Base-by-base conservation (phyloP, 2,888 invertebrate species). In the Cosmorhoe ocellata region DNA sequence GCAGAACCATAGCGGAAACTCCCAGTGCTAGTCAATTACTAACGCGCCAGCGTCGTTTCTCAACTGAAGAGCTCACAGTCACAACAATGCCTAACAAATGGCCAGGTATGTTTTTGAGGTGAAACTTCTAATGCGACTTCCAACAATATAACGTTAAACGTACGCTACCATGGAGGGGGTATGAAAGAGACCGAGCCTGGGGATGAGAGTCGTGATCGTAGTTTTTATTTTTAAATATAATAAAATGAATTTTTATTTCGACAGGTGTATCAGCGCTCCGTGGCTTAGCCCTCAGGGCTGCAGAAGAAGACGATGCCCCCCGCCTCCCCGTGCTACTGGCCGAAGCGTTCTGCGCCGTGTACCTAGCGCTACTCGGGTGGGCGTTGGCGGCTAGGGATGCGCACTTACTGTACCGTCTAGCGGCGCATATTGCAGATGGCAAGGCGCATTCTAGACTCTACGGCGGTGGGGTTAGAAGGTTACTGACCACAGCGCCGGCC, bases 341-440 rank as follows among this genome's bases (percentile, higher is more conserved):
- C 46, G 99, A 99, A 82, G 94, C 98, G 0, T 98, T 98, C 81
- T 94, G 98, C 12, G 96, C 98, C 0, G 97, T 99, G 4, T 99
- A 96, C 80, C 93, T 98, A 79, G 97, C 98, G 24, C 88, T 99
- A 33, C 92, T 99, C 56, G 95, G 98, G 53, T 98, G 99, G 86
- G 98, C 98, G 1, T 79, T 99, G 42, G 95, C 97, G 11, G 97
- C 97, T 2, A 96, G 98, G 68, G 99, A 99, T 85, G 96, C 98
- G 55, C 96, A 98, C 55, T 94, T 99, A 66, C 90, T 99, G 53
- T 97, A 95, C 78, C 92, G 98, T 10, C 92, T 99, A 7, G 93
- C 95, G 1, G 97, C 97, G 0, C 97, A 98, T 71, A 92, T 92
- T 47, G 95, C 98, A 51, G 93, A 94, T 55, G 92, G 93, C 13